A percentile compares a stretch with the other conserved stretches of the same genome.
phyloP scores from a whole-genome alignment of 64 coral and sea anemone genomes.

The Stichodactyla helianthus region DNA sequence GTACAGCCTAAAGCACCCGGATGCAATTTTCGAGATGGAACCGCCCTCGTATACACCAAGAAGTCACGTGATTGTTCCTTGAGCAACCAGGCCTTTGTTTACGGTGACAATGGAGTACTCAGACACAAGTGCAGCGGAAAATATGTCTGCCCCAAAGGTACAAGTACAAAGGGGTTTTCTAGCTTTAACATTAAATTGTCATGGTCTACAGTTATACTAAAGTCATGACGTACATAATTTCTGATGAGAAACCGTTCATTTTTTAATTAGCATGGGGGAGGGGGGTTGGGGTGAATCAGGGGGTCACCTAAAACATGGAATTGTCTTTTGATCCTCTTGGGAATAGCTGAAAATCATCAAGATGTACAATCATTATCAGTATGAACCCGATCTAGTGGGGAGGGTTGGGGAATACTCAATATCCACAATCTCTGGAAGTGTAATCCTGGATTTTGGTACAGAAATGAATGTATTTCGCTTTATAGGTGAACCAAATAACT shows the following conservation, averaged over 20 bases:
- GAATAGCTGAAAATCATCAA: too few relatives aligned
- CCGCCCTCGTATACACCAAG: constrained; percentile 16
- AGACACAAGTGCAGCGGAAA: constrained; percentile 30
- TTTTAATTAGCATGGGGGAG: not conserved
- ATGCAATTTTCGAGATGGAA: constrained; percentile 9
- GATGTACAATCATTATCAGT: too few relatives aligned
- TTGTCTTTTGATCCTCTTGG: too few relatives aligned
- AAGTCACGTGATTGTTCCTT: constrained; percentile 6
- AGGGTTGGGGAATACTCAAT: too few relatives aligned
- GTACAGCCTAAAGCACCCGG: constrained; percentile 12
- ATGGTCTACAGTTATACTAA: not conserved
- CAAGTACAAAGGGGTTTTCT: not conserved
- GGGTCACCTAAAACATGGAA: too few relatives aligned
- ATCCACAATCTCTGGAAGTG: too few relatives aligned
- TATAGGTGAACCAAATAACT: not conserved
- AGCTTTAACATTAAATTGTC: too few relatives aligned
- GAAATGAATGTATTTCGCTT: not conserved
- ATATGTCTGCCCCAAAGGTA: constrained; percentile 35
- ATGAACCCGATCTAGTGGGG: too few relatives aligned
- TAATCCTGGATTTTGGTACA: not conserved
- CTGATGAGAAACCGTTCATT: not conserved
- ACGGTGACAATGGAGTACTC: constrained; percentile 12
- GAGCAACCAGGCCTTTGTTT: constrained; percentile 21
- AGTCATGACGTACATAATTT: not conserved
- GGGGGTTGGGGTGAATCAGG: not conserved